Base-by-base conservation (phyloP, 2,113 vertebrate species). In the Brevimyrus niger region DNA sequence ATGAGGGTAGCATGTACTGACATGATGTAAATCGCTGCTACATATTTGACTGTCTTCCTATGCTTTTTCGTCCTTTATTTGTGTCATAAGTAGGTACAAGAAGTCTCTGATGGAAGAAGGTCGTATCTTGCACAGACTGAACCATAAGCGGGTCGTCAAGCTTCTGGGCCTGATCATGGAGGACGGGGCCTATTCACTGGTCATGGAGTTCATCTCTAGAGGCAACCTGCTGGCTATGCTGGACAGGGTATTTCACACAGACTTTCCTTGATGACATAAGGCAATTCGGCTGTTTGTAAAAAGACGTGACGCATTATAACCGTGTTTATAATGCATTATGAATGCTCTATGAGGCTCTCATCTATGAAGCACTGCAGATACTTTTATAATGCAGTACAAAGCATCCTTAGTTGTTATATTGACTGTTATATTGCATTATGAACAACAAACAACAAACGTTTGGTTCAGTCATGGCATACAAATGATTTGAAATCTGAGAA, bases 161-260 rank as follows among this genome's bases (percentile, higher is more conserved):
- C 91, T 99, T 50, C 95, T 99, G 84, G 98, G 98, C 4, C 87
- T 99, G 87, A 96, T 99, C 92, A 91, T 99, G 90, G 98, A 99
- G 92, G 97, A 98, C 0, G 95, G 96, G 42, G 97, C 97, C 90
- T 98, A 98, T 92, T 97, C 97, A 0, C 95, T 99, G 9, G 97
- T 99, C 50, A 98, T 99, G 96, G 98, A 99, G 82, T 97, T 97
- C 50, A 95, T 99, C 91, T 93, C 96, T 55, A 96, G 95, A 89
- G 98, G 98, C 0, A 97, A 98, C 94, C 94, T 99, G 88, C 93
- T 97, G 94, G 94, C 91, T n/a, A 96, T 99, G 95, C 95, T 99
- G 1, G 92, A 97, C 55, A 92, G 91, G 38, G 96, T 98, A 91
- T 96, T 95, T 94, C 58, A 10, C 8, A 13, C 15, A 50, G 4